Conservation (phyloP, 2,888 invertebrate species). For the Cryptus armator region DNA sequence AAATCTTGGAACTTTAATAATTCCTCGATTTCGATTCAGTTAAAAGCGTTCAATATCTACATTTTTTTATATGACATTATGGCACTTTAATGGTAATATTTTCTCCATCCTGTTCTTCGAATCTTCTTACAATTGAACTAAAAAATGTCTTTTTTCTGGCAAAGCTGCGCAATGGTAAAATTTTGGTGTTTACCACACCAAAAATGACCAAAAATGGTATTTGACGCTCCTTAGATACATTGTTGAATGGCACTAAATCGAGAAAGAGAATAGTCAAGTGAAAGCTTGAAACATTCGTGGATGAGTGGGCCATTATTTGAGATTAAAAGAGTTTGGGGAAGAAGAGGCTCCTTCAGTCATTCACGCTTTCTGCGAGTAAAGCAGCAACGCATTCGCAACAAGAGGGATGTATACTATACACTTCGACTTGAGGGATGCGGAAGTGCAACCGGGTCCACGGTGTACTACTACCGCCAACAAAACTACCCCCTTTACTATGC, state of each 20-base stretch:
- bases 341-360: constrained; percentile 8
- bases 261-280: not conserved
- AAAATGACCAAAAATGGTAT: too few species aligned
- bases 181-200: too few species aligned
- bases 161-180: too few species aligned
- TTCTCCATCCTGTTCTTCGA: too few species aligned
- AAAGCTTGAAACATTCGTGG: not conserved
- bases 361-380: not conserved
- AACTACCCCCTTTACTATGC: not conserved
- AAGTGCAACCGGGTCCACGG: constrained; percentile 13
- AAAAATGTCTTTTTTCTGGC: too few species aligned
- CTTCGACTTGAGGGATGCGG: constrained; percentile 6
- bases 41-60: too few species aligned
- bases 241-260: not conserved
- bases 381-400: not conserved
- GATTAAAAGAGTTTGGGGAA: constrained; percentile 4
- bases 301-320: not conserved
- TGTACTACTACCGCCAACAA: constrained; percentile 14
- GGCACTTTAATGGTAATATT: too few species aligned
- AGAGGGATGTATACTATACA: not conserved
- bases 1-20: too few species aligned
- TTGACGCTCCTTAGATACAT: too few species aligned
- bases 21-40: too few species aligned
- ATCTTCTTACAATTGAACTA: too few species aligned
- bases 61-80: too few species aligned